These are phyloP conservation scores for Bemisia tabaci DNA, from an alignment of 1,140 invertebrate species.

Conservation along the genomic window DNA sequence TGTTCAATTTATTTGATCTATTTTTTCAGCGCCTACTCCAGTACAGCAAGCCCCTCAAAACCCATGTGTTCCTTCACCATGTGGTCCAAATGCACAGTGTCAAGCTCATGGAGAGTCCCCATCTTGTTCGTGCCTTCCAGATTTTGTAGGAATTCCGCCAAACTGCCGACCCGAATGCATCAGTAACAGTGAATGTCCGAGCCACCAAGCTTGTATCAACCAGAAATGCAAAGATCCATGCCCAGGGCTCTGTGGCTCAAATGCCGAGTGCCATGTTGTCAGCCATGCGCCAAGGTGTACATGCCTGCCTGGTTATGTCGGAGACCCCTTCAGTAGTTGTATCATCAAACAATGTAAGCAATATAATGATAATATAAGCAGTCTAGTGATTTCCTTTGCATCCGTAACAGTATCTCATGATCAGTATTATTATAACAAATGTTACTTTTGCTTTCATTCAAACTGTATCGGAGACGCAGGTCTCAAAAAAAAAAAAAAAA, in stretches of 20 bases:
- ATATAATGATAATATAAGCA: too few species aligned
- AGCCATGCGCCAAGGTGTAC: constrained; percentile 49
- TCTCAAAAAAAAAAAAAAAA: too few species aligned
- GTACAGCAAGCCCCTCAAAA: constrained; percentile 36
- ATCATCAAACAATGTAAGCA: constrained; percentile 25
- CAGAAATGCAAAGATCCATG: constrained; percentile 54
- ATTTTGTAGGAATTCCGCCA: constrained; percentile 43
- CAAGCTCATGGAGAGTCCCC: constrained; percentile 40
- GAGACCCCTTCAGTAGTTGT: constrained; percentile 44
- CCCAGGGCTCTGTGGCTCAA: constrained; percentile 42
- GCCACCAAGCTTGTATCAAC: constrained; percentile 45
- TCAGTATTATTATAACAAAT: too few species aligned
- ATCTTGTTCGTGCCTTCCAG: constrained; percentile 45
- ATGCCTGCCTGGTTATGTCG: constrained; percentile 39
- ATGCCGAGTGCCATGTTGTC: constrained; percentile 48
- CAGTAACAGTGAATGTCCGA: constrained; percentile 45
- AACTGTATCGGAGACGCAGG: too few species aligned
- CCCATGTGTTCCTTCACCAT: constrained; percentile 50
- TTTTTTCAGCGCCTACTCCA: constrained; percentile 18
- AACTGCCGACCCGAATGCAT: constrained; percentile 50
- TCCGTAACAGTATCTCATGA: too few species aligned
- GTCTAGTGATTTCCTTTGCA: too few species aligned
- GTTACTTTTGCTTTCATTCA: too few species aligned
- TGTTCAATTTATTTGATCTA: too few species aligned
- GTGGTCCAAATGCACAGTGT: constrained; percentile 54